Evolutionary conservation across 2,113 vertebrate genomes (phyloP), one percentile per base, ranked within the genome.

Genomic region (Cynoglossus semilaevis): DNA sequence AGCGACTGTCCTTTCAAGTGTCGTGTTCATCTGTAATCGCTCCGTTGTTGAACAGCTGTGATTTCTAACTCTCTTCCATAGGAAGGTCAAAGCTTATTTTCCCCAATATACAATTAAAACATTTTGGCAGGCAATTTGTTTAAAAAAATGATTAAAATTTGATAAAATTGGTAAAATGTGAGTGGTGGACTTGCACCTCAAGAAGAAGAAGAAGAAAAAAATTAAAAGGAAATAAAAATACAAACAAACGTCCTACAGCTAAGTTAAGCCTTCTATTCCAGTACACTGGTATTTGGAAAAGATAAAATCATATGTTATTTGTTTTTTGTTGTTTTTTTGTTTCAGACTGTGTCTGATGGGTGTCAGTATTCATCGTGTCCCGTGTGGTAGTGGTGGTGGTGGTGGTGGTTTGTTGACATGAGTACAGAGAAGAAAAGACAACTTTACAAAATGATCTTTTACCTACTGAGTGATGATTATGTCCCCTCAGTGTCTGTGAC

Each of bases 401-500:
- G 92, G 91, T 92, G 91, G 91, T 29, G 22, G 65, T 77, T 94
- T 93, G 94, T 91, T 92, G 92, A 93, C 89, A 92, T 93, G 93
- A 95, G 92, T 94, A 97, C 95, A 98, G 94, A 96, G 94, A 96
- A 96, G 86, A 89, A 89, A 83, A 88, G 94, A 88, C 95, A 97
- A 96, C 96, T 98, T 94, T 97, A 98, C 96, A 97, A 98, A 99
- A 99, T 94, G 93, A 95, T 96, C 95, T 96, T 94, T 97, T 99
- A 99, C 95, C 96, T 98, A 97, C 94, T 97, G 94, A 97, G 94
- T 93, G 96, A 97, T 95, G 95, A 95, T 97, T 98, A 99, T 98
- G 97, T 96, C 93, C 95, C 95, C 93, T 98, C 96, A 96, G 95
- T 98, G 93, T 98, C 95, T 94, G 95, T 96, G 94, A 93, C 85